phyloP scores from a whole-genome alignment of 2,797 vertebrate species.

The Lacerta agilis region DNA sequence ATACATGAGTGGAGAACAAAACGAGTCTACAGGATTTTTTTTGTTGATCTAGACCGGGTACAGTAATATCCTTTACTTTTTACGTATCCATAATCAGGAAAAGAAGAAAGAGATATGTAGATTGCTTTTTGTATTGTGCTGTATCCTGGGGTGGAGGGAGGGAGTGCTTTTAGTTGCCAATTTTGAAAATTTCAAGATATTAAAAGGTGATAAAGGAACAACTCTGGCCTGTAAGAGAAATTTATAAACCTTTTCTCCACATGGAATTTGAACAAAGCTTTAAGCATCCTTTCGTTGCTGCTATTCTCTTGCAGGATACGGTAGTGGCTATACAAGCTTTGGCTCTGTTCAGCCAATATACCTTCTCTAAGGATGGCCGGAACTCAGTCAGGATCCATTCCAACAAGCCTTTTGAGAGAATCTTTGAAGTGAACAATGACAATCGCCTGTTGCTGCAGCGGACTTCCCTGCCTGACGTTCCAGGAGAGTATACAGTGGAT shows the following conservation, averaged over 20 bases:
- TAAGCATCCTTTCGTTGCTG: neutral
- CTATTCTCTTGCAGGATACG: constrained; percentile 81
- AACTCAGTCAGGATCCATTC: constrained; percentile 78
- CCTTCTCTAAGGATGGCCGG: constrained; percentile 74
- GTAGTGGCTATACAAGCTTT: constrained; percentile 90
- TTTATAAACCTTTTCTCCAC: neutral
- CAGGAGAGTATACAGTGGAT: constrained; percentile 76
- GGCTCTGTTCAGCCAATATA: constrained; percentile 79
- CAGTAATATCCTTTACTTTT: too few relatives aligned
- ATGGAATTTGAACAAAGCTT: rapidly evolving
- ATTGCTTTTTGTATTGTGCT: too few relatives aligned
- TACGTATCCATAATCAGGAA: too few relatives aligned
- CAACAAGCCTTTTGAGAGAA: constrained; percentile 61
- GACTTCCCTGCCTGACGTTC: constrained; percentile 74
- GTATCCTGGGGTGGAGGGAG: too few relatives aligned
- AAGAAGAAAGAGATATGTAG: too few relatives aligned
- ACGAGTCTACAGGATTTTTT: too few relatives aligned
- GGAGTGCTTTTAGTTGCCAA: too few relatives aligned
- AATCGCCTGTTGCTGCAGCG: constrained; percentile 87
- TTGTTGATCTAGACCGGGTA: too few relatives aligned
- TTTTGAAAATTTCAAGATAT: too few relatives aligned
- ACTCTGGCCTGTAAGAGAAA: too few relatives aligned
- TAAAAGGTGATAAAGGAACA: too few relatives aligned
- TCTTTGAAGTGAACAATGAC: constrained; percentile 77
- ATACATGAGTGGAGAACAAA: too few relatives aligned